Evolutionary conservation across 2,113 vertebrate genomes (phyloP).

Genomic region (Clarias batrachus): DNA sequence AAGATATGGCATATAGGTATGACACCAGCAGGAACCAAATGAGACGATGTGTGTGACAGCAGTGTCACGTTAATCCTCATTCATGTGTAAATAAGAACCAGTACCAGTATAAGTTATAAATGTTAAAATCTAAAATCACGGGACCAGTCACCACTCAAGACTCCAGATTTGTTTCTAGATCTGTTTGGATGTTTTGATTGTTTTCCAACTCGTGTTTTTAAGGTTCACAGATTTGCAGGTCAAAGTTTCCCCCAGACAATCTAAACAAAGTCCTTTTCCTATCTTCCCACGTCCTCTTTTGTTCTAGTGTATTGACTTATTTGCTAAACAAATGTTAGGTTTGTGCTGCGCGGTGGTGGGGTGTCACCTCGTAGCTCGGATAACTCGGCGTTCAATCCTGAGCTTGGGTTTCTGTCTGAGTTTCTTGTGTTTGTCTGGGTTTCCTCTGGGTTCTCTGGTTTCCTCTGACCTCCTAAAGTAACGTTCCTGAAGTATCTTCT

Average conservation of each 20-base stretch:
- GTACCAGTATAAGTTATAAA: background rate
- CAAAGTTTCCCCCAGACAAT: background rate
- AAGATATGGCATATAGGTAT: no score
- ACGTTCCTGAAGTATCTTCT: no score
- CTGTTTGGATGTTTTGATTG: background rate
- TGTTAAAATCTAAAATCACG: background rate
- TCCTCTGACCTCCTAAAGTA: background rate
- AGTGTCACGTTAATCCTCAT: no score
- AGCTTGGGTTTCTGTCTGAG: background rate
- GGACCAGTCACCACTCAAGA: background rate
- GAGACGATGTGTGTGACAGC: no score
- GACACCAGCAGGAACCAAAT: no score
- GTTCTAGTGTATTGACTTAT: background rate
- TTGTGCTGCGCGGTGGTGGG: background rate
- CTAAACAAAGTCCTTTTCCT: background rate
- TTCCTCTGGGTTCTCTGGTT: background rate
- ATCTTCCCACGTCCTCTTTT: background rate
- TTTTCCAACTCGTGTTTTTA: background rate
- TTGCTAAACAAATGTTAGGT: slow-evolving; percentile 1
- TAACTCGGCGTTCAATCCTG: background rate
- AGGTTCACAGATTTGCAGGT: background rate
- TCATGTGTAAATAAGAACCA: no score
- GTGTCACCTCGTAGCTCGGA: background rate
- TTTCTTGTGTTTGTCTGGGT: background rate
- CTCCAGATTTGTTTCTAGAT: background rate